Base-by-base conservation (phyloP, 2,113 vertebrate genomes). In the Procavia capensis region DNA sequence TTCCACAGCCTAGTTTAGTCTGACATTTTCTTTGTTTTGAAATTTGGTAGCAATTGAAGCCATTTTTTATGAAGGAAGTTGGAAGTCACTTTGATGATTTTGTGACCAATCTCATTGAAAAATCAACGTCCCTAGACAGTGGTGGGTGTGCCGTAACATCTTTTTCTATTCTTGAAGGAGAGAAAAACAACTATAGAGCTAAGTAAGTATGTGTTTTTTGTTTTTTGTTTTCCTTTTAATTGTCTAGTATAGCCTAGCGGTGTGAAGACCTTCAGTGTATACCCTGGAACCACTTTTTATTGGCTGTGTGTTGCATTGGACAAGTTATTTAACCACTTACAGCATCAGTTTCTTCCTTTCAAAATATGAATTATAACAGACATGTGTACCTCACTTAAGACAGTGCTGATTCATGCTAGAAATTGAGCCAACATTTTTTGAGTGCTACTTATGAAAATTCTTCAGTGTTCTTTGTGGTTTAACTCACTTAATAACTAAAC, bases 51-150 rank as follows among this genome's bases (percentile, higher is more conserved):
- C 97, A 98, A 95, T 93, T 99, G 97, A 99, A 99, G 97, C 98
- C 97, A 63, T 98, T 98, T 96, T 98, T 99, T 98, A 98, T 99
- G 98, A 99, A 98, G 95, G 99, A 99, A 96, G 98, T 99, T 68
- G 99, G 99, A 96, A 98, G 97, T 96, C 99, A 99, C 92, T 99
- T 99, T 96, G 99, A 98, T 87, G 99, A 99, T 91, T 99, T 99
- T 94, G 98, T 99, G 97, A 99, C 99, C 97, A 98, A 98, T 95
- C 98, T 99, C 57, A 99, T 99, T 22, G 99, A 99, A 81, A 99
- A 99, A 94, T 99, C 99, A 0, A 93, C 98, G 0, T 96, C 97
- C 34, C 93, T 99, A 96, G 99, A 99, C 83, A 98, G 98, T 43
- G 98, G 98, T 0, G 97, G 98, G 25, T 92, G 98, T 66, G 50